Evolutionary conservation across 2,888 invertebrate species (phyloP).

Genomic region (Ariolimax columbianus): DNA sequence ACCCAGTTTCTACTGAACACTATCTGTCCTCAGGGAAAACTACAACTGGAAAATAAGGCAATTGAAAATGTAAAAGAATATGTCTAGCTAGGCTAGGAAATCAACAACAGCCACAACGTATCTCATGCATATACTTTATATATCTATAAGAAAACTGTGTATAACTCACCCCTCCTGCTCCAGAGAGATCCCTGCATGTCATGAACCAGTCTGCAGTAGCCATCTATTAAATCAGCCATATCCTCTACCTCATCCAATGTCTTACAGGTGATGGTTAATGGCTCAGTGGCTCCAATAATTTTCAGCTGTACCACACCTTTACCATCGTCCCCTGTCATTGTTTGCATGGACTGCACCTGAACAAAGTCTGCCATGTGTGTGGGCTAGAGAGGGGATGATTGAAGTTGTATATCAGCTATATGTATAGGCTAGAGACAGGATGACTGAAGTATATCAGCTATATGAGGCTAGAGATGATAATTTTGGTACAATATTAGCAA

Average conservation of each 20-base stretch:
- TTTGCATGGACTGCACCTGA: slow-evolving; percentile 91
- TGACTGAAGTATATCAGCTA: too few species aligned
- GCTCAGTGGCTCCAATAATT: slow-evolving; percentile 84
- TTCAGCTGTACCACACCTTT: slow-evolving; percentile 90
- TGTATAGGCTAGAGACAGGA: too few species aligned
- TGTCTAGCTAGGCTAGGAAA: too few species aligned
- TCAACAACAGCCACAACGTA: too few species aligned
- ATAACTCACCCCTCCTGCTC: slow-evolving; percentile 72
- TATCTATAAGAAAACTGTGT: not conserved
- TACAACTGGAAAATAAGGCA: too few species aligned
- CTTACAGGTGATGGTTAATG: slow-evolving; percentile 91
- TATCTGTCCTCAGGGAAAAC: too few species aligned
- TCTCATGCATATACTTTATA: too few species aligned
- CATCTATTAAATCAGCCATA: slow-evolving; percentile 96
- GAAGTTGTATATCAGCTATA: too few species aligned
- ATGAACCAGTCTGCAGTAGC: slow-evolving; percentile 93
- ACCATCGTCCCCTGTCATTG: slow-evolving; percentile 82
- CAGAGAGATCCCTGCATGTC: slow-evolving; percentile 81
- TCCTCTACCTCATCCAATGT: slow-evolving; percentile 91
- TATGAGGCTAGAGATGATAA: too few species aligned
- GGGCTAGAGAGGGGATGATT: slow-evolving; percentile 81
- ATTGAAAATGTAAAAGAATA: too few species aligned
- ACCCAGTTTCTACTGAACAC: too few species aligned
- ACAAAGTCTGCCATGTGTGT: slow-evolving; percentile 90
- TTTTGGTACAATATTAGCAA: too few species aligned